phyloP scores from a whole-genome alignment of 2,113 vertebrate species.

The Syrrhaptes paradoxus region DNA sequence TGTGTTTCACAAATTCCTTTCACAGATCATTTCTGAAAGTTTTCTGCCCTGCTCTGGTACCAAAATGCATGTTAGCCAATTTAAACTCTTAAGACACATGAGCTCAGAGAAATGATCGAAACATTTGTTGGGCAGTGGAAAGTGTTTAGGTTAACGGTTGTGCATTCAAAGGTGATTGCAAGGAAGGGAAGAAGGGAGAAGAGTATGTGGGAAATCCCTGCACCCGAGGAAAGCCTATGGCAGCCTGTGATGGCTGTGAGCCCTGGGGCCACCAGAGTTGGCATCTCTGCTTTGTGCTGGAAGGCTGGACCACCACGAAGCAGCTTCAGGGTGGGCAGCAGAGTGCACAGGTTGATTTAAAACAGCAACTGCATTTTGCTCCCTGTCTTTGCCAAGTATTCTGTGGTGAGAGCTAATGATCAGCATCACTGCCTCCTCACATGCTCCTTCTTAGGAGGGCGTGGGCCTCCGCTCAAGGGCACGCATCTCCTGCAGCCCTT shows the following conservation, averaged over 20 bases:
- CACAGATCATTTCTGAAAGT: not conserved
- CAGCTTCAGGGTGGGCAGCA: not conserved
- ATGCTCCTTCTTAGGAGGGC: not conserved
- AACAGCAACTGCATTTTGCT: not conserved
- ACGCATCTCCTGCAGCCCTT: not conserved
- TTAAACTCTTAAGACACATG: not conserved
- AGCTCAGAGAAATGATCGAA: not conserved
- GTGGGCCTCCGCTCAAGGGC: not conserved
- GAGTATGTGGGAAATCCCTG: not conserved
- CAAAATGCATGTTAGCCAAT: not conserved
- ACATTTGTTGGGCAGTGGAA: not conserved
- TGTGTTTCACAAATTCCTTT: not conserved
- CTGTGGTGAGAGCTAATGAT: not conserved
- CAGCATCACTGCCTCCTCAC: accelerated
- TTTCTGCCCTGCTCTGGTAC: not conserved
- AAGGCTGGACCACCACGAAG: not conserved
- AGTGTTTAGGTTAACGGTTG: not conserved
- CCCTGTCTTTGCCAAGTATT: not conserved
- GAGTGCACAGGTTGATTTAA: not conserved
- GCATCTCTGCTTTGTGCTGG: not conserved
- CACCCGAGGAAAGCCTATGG: not conserved
- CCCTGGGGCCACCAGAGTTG: not conserved
- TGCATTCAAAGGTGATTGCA: not conserved
- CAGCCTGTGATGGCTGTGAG: not conserved
- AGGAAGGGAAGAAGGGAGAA: not conserved